Percentiles rank a stretch among this genome's conserved stretches.
Conservation (phyloP, 2,888 invertebrate species). For the Agrotis ipsilon region DNA sequence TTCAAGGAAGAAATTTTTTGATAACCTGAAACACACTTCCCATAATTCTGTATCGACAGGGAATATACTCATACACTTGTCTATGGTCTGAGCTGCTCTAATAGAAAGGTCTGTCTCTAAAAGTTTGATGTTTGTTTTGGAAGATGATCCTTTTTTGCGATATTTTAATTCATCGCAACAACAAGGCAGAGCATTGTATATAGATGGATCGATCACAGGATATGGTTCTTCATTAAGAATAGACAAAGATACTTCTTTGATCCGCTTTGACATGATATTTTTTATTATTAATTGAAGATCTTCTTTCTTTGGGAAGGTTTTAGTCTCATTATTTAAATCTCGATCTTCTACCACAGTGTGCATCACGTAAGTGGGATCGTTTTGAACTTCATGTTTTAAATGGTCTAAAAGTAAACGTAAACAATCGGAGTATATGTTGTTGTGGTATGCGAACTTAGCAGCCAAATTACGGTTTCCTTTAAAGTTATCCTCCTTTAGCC, state of each 20-base stretch:
- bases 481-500: constrained; percentile 80
- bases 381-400: constrained; percentile 70
- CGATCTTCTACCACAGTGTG: constrained; percentile 71
- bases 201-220: constrained; percentile 74
- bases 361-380: constrained; percentile 74
- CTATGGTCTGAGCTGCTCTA: constrained; percentile 81
- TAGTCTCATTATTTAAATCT: constrained; percentile 49
- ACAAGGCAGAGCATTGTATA: constrained; percentile 80
- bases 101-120: constrained; percentile 73
- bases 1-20: constrained; percentile 84
- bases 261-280: constrained; percentile 82
- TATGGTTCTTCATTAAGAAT: constrained; percentile 84
- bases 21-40: constrained; percentile 84
- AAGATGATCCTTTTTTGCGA: constrained; percentile 63
- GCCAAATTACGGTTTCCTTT: constrained; percentile 81
- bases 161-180: constrained; percentile 83
- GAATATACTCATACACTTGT: constrained; percentile 84
- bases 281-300: constrained; percentile 80
- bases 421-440: constrained; percentile 79
- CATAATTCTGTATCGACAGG: constrained; percentile 83
- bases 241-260: constrained; percentile 83
- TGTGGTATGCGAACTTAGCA: constrained; percentile 85
- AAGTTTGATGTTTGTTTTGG: constrained; percentile 58
- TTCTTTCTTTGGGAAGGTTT: constrained; percentile 69
- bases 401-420: constrained; percentile 78